A percentile compares a stretch with the other conserved stretches of the same genome.
These are phyloP conservation scores for Agrotis ipsilon DNA, from an alignment of 2,888 invertebrate genomes.

Conservation along the genomic window DNA sequence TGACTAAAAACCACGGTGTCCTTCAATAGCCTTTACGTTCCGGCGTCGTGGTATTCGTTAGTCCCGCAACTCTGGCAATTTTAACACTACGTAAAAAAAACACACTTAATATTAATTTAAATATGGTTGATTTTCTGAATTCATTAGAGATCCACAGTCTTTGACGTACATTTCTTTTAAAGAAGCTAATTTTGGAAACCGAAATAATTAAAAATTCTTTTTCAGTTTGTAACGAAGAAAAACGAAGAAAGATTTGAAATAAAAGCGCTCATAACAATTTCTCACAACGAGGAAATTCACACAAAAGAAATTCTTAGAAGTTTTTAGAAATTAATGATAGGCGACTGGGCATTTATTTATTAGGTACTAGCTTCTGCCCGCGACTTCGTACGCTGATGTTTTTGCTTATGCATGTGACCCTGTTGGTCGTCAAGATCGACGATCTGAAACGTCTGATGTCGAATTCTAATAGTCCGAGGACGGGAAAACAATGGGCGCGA, in stretches of 20 bases:
- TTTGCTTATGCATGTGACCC: no score
- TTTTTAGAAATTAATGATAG: constrained; percentile 18
- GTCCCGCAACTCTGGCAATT: no score
- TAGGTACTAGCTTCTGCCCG: no score
- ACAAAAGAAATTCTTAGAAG: constrained; percentile 32
- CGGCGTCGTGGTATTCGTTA: no score
- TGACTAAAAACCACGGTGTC: no score
- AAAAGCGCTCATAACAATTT: constrained; percentile 25
- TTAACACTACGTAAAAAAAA: no score
- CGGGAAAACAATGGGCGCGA: no score
- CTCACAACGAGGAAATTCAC: constrained; percentile 13
- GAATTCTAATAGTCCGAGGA: no score
- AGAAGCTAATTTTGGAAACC: constrained; percentile 25
- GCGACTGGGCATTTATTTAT: constrained; percentile 7
- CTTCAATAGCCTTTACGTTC: no score
- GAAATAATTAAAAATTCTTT: constrained; percentile 46
- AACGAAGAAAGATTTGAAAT: constrained; percentile 19
- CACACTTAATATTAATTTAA: constrained; percentile 1
- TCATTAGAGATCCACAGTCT: constrained; percentile 17
- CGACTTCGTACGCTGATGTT: no score
- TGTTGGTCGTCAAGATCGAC: no score
- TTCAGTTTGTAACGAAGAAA: constrained; percentile 6
- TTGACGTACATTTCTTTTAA: constrained; percentile 25
- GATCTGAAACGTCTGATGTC: no score
- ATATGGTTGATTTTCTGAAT: constrained; percentile 23